Evolutionary conservation across 2,888 invertebrate genomes (phyloP).

Genomic region (Cataglyphis altisquamis): DNA sequence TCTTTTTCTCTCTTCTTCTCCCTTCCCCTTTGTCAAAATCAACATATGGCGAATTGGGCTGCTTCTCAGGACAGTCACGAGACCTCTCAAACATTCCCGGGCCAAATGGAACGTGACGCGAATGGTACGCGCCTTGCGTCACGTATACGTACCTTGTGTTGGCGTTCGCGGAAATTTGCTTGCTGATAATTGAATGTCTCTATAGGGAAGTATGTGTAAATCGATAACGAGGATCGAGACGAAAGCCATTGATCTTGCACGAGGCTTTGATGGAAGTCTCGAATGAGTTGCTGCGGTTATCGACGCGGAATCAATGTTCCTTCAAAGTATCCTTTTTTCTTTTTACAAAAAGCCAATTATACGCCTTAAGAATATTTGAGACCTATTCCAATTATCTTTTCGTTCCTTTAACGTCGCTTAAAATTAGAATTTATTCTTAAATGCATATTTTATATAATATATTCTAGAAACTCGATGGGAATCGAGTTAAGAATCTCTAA

Average conservation of each 20-base stretch:
- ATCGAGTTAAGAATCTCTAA: background rate
- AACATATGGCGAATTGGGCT: conserved; percentile 60
- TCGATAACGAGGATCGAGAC: conserved; percentile 4
- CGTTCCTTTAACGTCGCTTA: background rate
- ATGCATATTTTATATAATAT: conserved; percentile 23
- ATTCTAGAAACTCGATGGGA: background rate
- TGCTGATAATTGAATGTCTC: conserved; percentile 14
- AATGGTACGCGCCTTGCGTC: conserved; percentile 48
- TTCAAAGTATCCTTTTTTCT: background rate
- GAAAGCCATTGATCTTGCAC: background rate
- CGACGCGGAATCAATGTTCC: background rate
- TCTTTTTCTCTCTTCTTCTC: background rate
- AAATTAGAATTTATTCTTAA: background rate
- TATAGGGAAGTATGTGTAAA: background rate
- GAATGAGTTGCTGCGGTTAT: conserved; percentile 3
- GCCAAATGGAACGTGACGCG: conserved; percentile 65
- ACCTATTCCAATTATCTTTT: background rate
- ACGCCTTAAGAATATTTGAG: background rate
- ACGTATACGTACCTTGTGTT: background rate
- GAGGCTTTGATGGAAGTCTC: background rate
- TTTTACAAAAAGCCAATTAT: background rate
- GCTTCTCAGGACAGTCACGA: conserved; percentile 64
- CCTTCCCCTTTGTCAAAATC: conserved; percentile 25
- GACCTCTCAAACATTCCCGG: conserved; percentile 62
- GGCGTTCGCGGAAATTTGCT: conserved; percentile 28